phyloP scores from a whole-genome alignment of 2,113 vertebrate species.

The Crotalus helleri region DNA sequence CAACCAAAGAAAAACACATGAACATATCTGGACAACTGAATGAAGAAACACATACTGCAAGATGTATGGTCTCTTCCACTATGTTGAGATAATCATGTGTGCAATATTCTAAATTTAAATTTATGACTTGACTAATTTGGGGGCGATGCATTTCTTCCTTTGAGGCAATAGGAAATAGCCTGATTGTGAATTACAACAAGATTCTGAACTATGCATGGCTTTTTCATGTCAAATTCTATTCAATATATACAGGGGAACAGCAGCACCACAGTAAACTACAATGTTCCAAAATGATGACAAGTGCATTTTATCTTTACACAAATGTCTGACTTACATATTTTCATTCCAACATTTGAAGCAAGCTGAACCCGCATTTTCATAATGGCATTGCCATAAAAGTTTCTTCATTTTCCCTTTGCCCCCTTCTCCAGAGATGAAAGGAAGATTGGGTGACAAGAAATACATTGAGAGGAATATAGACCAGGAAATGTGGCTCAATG shows the following conservation, averaged over 20 bases:
- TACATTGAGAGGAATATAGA: not conserved
- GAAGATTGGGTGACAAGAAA: not conserved
- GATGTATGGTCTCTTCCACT: not conserved
- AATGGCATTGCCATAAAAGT: not conserved
- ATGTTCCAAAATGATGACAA: not conserved
- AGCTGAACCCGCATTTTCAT: not conserved
- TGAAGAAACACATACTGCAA: not conserved
- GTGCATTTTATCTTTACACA: not conserved
- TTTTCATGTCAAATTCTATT: not conserved
- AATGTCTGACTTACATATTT: not conserved
- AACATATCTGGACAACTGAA: not conserved
- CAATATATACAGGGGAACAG: not conserved
- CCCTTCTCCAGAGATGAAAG: not conserved
- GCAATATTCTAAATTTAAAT: not conserved
- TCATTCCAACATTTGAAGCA: not conserved
- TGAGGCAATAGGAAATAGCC: not conserved
- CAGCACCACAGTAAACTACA: not conserved
- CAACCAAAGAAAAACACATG: not conserved
- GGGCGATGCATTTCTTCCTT: not conserved
- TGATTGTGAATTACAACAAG: not conserved
- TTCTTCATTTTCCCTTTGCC: not conserved
- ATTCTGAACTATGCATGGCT: not conserved
- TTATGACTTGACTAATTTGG: not conserved
- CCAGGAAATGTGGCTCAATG: not conserved
- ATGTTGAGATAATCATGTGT: not conserved